phyloP scores from a whole-genome alignment of 1,140 invertebrate genomes.

The Trichonephila inaurata region DNA sequence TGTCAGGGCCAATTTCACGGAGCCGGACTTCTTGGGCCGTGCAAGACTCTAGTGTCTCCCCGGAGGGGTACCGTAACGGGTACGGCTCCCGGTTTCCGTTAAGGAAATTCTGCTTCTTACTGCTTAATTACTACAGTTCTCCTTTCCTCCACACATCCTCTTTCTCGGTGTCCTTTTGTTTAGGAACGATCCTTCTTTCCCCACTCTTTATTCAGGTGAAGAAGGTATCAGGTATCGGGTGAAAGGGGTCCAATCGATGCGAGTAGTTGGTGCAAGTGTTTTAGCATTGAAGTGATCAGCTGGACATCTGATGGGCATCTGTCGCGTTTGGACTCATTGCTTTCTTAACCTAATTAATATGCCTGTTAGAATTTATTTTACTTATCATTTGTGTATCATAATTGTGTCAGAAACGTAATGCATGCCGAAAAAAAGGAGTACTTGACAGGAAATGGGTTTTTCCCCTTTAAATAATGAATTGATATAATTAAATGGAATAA shows the following conservation, averaged over 20 bases:
- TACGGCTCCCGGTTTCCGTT: constrained; percentile 61
- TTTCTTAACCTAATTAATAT: too few species aligned
- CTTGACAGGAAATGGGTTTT: too few species aligned
- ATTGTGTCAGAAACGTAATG: too few species aligned
- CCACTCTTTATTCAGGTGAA: constrained; percentile 35
- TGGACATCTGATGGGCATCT: too few species aligned
- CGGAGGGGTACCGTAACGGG: constrained; percentile 63
- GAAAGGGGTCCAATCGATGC: background rate
- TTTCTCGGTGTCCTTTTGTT: background rate
- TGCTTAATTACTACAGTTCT: constrained; percentile 69
- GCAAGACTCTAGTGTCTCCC: constrained; percentile 39
- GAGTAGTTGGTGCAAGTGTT: background rate
- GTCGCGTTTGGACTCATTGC: too few species aligned
- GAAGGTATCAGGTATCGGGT: constrained; percentile 6
- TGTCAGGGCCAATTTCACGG: constrained; percentile 75
- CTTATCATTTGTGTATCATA: too few species aligned
- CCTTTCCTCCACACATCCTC: background rate
- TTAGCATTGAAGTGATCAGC: background rate
- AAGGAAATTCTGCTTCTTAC: constrained; percentile 68
- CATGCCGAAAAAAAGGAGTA: too few species aligned
- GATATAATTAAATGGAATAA: too few species aligned
- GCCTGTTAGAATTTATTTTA: too few species aligned
- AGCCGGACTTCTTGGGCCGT: constrained; percentile 68
- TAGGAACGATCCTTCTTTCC: background rate
- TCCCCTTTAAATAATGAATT: too few species aligned